Base-by-base conservation (phyloP, 2,797 vertebrate genomes). In the Lutra lutra region DNA sequence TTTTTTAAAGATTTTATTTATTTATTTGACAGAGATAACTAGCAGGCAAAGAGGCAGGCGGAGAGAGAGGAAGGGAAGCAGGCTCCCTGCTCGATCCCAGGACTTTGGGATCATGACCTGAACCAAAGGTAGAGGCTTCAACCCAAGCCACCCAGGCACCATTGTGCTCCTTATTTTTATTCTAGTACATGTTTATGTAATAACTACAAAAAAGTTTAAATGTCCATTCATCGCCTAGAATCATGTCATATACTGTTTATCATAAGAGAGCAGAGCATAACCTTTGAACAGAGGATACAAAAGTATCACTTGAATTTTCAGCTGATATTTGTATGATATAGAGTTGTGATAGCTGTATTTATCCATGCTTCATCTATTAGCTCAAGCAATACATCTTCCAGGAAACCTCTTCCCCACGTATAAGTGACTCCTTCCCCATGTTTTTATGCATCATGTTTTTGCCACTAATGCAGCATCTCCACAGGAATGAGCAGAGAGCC, bases 181-280 rank as follows among this genome's bases (percentile, higher is more conserved):
- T 95, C 68, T 89, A 54, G 46, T 64, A 66, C 3, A n/a, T 23
- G 58, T 82, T 97, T 60, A 89, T n/a, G 64, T 90, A 64, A 64
- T 84, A 92, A 93, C 51, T 91, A 91, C 56, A 95, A 96, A 92
- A 70, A 95, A 54, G 62, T 86, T 80, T 92, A 96, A 93, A 78
- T 88, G 46, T 56, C 46, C 56, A 90, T 68, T 7, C 5, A 29
- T 82, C 48, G 77, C 54, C 51, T 95, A 88, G 91, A 89, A 85
- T 93, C 46, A 82, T 68, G 48, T 64, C 43, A 62, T 48, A 68
- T 82, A 43, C 11, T 73, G 17, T 21, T 60, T 85, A 79, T 35
- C 51, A 64, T 27, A 87, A 87, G n/a, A 60, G 15, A 21, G 43
- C 8, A 85, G 54, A 94, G 9, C 8, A 56, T 51, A 88, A 46